phyloP scores from a whole-genome alignment of 2,797 vertebrate genomes.

The Neosilurus hyrtlii region DNA sequence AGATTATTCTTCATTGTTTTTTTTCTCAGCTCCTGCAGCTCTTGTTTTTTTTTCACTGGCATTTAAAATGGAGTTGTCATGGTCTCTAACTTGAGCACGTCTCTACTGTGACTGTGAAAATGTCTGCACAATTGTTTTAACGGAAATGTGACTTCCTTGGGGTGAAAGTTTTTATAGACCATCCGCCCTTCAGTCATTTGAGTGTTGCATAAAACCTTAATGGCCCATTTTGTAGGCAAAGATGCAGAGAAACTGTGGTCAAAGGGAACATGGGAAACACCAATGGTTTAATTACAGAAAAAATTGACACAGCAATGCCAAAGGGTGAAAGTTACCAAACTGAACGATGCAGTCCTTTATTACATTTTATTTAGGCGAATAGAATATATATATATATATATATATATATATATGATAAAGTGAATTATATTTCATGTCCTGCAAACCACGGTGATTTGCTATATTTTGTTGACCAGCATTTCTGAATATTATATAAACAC shows the following conservation, averaged over 20 bases:
- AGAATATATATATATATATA: too few species aligned
- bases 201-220: conserved; percentile 40
- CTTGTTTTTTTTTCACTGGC: neutral
- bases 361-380: neutral
- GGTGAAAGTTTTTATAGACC: conserved; percentile 36
- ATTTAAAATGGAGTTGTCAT: conserved; percentile 29
- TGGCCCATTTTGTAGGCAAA: conserved; percentile 33
- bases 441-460: neutral
- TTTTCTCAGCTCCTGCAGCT: neutral
- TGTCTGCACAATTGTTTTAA: conserved; percentile 6
- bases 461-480: too few species aligned
- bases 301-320: conserved; percentile 18
- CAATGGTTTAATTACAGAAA: conserved; percentile 31
- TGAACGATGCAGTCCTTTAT: conserved; percentile 16
- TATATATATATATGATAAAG: too few species aligned
- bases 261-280: conserved; percentile 25
- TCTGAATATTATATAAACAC: too few species aligned
- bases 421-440: neutral
- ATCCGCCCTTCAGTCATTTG: conserved; percentile 11
- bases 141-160: conserved; percentile 32
- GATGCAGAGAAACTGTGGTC: conserved; percentile 18
- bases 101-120: conserved; percentile 23
- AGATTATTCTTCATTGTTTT: conserved; percentile 21
- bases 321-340: conserved; percentile 24
- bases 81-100: neutral